Conservation (phyloP, 2,113 vertebrate species). For the Pagrus major region DNA sequence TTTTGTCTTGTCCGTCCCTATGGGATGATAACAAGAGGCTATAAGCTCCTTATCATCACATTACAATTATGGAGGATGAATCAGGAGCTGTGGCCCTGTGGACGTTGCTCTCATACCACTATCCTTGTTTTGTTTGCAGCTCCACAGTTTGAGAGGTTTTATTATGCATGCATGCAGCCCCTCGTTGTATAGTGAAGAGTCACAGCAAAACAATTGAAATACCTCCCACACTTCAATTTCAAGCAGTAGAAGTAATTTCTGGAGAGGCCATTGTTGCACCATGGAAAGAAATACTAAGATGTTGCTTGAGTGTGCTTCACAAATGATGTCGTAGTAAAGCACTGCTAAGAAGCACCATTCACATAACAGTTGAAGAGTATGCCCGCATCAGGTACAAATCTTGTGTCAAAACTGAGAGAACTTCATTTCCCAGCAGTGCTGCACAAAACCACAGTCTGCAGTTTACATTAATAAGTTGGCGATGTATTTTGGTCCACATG, state of each 20-base stretch:
- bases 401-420: not conserved
- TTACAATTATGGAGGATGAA: conserved; percentile 78
- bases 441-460: not conserved
- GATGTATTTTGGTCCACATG: not conserved
- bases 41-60: conserved; percentile 83
- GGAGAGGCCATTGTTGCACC: conserved; percentile 50
- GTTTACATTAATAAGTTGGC: not conserved
- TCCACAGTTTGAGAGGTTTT: conserved; percentile 60
- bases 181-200: conserved; percentile 57
- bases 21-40: conserved; percentile 74
- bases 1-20: conserved; percentile 67
- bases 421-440: too few species aligned
- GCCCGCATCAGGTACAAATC: not conserved
- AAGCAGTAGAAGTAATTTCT: conserved; percentile 50
- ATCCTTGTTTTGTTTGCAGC: conserved; percentile 63
- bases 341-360: not conserved
- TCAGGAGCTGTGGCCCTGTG: conserved; percentile 49
- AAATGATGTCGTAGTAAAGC: conserved; percentile 5
- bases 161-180: conserved; percentile 64
- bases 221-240: conserved; percentile 54
- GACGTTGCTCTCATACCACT: conserved; percentile 42
- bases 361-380: not conserved
- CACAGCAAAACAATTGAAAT: conserved; percentile 49
- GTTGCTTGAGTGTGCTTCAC: not conserved
- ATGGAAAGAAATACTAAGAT: not conserved